These are phyloP conservation scores for Otis tarda DNA, from an alignment of 2,113 vertebrate genomes.

Conservation along the genomic window DNA sequence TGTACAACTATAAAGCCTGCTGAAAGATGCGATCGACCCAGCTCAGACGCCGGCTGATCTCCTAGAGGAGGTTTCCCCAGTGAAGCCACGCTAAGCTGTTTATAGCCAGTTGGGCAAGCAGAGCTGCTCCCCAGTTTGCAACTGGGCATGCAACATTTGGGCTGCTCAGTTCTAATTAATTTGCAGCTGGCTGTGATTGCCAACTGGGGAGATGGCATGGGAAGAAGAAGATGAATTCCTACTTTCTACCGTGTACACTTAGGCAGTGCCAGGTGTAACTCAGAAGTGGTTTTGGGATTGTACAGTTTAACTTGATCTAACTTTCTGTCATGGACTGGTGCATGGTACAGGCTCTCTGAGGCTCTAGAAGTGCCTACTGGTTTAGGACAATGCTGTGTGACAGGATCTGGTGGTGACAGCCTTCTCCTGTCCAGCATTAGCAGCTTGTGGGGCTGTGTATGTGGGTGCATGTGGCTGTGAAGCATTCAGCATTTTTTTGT, in stretches of 20 bases:
- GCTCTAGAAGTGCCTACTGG: neutral
- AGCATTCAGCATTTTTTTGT: neutral
- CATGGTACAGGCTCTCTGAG: neutral
- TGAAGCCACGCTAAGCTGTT: neutral
- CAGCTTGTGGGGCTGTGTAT: neutral
- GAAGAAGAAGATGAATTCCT: neutral
- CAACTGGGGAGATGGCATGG: neutral
- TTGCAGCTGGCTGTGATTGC: neutral
- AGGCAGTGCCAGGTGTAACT: rapidly evolving
- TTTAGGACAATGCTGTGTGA: neutral
- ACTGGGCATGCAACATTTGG: rapidly evolving
- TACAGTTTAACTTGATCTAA: neutral
- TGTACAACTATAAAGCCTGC: neutral
- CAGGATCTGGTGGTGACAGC: neutral
- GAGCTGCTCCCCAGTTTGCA: neutral
- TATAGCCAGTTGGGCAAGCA: neutral
- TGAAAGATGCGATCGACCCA: neutral
- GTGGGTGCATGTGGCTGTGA: neutral
- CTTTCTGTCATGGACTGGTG: neutral
- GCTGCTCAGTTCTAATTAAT: neutral
- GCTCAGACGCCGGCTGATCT: rapidly evolving
- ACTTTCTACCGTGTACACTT: neutral
- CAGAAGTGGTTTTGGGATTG: neutral
- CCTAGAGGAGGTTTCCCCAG: neutral
- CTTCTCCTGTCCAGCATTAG: neutral